Evolutionary conservation across 2,888 invertebrate species (phyloP).

Genomic region (Hypsopygia costalis): DNA sequence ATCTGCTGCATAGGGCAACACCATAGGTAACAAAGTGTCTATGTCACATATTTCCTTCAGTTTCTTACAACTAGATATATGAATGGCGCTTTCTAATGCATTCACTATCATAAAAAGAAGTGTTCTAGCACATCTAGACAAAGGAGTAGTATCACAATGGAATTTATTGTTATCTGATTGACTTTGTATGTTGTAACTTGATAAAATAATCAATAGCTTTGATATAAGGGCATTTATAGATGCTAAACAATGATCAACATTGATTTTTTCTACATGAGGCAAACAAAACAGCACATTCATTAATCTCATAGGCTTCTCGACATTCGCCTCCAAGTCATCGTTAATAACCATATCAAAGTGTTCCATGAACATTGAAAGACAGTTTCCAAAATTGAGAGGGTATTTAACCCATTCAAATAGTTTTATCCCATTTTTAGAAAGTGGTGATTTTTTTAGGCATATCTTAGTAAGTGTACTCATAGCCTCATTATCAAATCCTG

Average conservation of each 20-base stretch:
- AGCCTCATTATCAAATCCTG: constrained; percentile 73
- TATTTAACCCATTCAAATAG: constrained; percentile 84
- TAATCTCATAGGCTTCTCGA: constrained; percentile 59
- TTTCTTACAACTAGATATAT: constrained; percentile 71
- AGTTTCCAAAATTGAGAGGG: constrained; percentile 79
- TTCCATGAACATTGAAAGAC: constrained; percentile 53
- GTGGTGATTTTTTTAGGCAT: constrained; percentile 83
- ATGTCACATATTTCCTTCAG: constrained; percentile 67
- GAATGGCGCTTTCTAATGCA: constrained; percentile 81
- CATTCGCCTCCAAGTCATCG: constrained; percentile 49
- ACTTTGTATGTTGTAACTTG: constrained; percentile 50
- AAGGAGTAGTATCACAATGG: constrained; percentile 45
- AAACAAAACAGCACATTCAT: constrained; percentile 76
- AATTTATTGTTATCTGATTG: constrained; percentile 42
- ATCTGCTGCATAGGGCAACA: constrained; percentile 67
- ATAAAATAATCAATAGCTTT: constrained; percentile 43
- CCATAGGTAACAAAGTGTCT: constrained; percentile 53
- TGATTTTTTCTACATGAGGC: constrained; percentile 76
- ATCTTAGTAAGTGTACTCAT: constrained; percentile 84
- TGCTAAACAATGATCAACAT: constrained; percentile 48
- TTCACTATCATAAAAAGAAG: constrained; percentile 79
- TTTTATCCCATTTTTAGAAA: constrained; percentile 80
- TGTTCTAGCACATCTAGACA: constrained; percentile 56
- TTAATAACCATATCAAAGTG: constrained; percentile 50
- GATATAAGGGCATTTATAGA: constrained; percentile 51